Evolutionary conservation across 2,797 vertebrate species (phyloP), one percentile per base, ranked within the genome.

Genomic region (Kryptopterus vitreolus): DNA sequence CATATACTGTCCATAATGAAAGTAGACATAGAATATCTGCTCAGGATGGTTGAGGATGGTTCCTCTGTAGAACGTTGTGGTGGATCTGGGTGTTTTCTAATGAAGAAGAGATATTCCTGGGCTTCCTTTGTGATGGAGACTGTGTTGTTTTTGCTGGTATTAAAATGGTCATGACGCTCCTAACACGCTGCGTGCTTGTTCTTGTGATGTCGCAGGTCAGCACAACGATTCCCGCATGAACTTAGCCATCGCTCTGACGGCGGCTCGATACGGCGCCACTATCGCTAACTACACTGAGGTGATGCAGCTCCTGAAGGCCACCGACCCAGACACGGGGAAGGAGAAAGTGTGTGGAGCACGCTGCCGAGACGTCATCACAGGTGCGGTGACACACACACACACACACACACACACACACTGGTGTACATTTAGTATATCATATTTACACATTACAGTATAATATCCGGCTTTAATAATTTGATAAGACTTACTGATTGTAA

Each of bases 151-250:
- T 10, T 43, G 15, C 10, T 2, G 20, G 24, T 52, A 3, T 70
- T 22, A 24, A 0, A n/a, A 33, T 2, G 10, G 11, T 12, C 48
- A n/a, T 22, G 52, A 18, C 38, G 71, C 57, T 58, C 15, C 33
- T 57, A 18, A 57, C 15, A 1, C 3, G 10, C 55, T 59, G 15
- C 3, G 20, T 62, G 15, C 13, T 18, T 63, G 16, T 53, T 77
- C 20, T 78, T 89, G 16, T 5, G 12, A 26, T 43, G 31, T 74
- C 90, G 90, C 93, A 99, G 98, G 98, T 84, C 97, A 99, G 80
- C 98, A 99, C 93, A 99, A 99, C 0, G 98, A 99, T 12, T 96
- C 98, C 22, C 95, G 96, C 1, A 99, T 98, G 97, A 99, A 99
- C 93, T 92, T 99, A 82, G 95, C 96, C 91, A 97, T 99, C 74